phyloP scores from a whole-genome alignment of 2,797 vertebrate genomes.

The Amphiprion clarkii region DNA sequence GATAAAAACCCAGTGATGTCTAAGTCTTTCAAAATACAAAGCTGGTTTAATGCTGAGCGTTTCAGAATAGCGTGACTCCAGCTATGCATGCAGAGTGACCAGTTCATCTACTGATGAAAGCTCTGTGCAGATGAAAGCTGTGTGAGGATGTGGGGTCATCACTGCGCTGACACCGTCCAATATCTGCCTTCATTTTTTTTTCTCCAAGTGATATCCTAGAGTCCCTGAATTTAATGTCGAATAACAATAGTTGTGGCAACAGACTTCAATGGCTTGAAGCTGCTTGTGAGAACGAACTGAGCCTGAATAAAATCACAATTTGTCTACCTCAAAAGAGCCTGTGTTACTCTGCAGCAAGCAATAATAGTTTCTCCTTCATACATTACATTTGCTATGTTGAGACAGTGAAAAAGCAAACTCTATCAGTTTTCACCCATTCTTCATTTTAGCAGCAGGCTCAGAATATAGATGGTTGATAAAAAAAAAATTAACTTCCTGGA shows the following conservation, averaged over 20 bases:
- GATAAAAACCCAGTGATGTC: slow-evolving; percentile 4
- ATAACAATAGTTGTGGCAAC: slow-evolving; percentile 52
- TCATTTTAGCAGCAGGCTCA: slow-evolving; percentile 36
- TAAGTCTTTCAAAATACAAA: slow-evolving; percentile 29
- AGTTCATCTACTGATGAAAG: slow-evolving; percentile 38
- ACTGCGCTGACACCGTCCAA: slow-evolving; percentile 22
- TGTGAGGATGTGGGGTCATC: slow-evolving; percentile 24
- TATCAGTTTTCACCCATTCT: slow-evolving; percentile 54
- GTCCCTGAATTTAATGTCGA: slow-evolving; percentile 46
- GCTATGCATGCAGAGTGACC: slow-evolving; percentile 30
- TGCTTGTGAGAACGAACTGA: slow-evolving; percentile 53
- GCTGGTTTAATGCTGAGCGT: slow-evolving; percentile 8
- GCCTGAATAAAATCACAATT: slow-evolving; percentile 69
- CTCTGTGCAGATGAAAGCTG: slow-evolving; percentile 43
- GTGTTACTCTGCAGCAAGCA: slow-evolving; percentile 60
- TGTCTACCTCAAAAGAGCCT: slow-evolving; percentile 60
- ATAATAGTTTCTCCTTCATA: slow-evolving; percentile 55
- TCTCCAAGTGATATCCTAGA: slow-evolving; percentile 33
- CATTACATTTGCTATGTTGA: slow-evolving; percentile 36
- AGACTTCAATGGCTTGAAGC: slow-evolving; percentile 70
- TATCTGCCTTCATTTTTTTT: slow-evolving; percentile 4
- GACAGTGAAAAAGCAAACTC: slow-evolving; percentile 17
- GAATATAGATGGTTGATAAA: slow-evolving; percentile 20
- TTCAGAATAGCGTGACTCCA: not conserved
- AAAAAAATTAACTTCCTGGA: slow-evolving; percentile 16